Conservation (phyloP, 2,113 vertebrate species). For the Oreochromis spilurus region DNA sequence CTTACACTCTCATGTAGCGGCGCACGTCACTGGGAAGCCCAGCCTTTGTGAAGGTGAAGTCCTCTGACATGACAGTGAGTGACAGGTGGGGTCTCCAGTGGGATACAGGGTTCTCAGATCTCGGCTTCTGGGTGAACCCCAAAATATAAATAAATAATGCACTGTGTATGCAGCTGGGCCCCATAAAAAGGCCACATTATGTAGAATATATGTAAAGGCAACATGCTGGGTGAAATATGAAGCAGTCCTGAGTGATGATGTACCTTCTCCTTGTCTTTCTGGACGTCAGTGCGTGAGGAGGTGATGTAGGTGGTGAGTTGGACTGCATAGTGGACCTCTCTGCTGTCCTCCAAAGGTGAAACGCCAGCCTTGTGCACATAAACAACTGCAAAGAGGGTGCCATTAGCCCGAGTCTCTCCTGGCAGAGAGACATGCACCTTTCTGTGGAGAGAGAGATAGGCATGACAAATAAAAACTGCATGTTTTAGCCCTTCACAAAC, state of each 20-base stretch:
- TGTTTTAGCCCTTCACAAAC: neutral
- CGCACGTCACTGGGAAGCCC: conserved; percentile 91
- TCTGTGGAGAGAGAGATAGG: conserved; percentile 59
- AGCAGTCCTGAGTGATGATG: neutral
- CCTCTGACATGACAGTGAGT: conserved; percentile 89
- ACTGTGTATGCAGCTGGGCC: neutral
- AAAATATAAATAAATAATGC: neutral
- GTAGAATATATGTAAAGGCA: neutral
- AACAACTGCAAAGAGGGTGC: conserved; percentile 85
- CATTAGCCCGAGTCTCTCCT: conserved; percentile 86
- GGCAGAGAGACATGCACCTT: conserved; percentile 86
- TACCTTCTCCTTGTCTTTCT: conserved; percentile 37
- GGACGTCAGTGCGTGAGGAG: conserved; percentile 49
- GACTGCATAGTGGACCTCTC: conserved; percentile 85
- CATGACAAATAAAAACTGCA: neutral
- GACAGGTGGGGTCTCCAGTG: conserved; percentile 89
- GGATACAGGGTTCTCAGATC: conserved; percentile 78
- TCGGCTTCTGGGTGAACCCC: conserved; percentile 41
- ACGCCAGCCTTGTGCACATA: conserved; percentile 88
- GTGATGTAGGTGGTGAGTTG: conserved; percentile 87
- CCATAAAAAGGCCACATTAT: neutral
- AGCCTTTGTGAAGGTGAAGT: conserved; percentile 87
- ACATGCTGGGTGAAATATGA: neutral
- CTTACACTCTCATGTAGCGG: conserved; percentile 92
- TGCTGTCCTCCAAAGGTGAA: conserved; percentile 87